Percentiles rank a stretch among this genome's conserved stretches.
phyloP scores from a whole-genome alignment of 2,888 invertebrate species.

The Drosophila setosimentum region DNA sequence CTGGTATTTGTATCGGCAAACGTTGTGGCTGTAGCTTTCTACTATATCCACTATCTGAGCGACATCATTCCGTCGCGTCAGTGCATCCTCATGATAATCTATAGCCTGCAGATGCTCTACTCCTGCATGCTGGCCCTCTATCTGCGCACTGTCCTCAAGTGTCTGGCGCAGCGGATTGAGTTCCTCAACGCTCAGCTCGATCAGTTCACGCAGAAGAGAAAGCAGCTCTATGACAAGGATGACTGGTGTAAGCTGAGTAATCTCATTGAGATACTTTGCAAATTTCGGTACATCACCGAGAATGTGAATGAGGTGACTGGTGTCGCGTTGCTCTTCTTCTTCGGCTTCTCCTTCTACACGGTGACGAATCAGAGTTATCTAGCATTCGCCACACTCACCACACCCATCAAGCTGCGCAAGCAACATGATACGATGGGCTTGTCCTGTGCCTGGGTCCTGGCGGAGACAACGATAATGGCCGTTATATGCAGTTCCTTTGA shows the following conservation, averaged over 20 bases:
- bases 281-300: constrained; percentile 77
- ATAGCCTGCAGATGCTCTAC: constrained; percentile 68
- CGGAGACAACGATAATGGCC: constrained; percentile 69
- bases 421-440: constrained; percentile 69
- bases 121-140: constrained; percentile 72
- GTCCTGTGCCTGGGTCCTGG: constrained; percentile 76
- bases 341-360: constrained; percentile 81
- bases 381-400: constrained; percentile 75
- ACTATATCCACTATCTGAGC: constrained; percentile 66
- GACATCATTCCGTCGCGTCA: constrained; percentile 44
- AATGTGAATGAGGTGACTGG: constrained; percentile 75
- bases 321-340: constrained; percentile 73
- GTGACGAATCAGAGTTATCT: constrained; percentile 81
- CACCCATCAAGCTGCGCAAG: constrained; percentile 41
- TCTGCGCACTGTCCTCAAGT: constrained; percentile 64
- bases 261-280: constrained; percentile 79
- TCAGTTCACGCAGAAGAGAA: constrained; percentile 51
- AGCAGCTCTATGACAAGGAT: constrained; percentile 32
- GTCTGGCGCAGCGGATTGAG: constrained; percentile 64
- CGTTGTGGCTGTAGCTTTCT: constrained; percentile 68
- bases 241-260: constrained; percentile 77
- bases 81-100: constrained; percentile 58
- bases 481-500: constrained; percentile 77
- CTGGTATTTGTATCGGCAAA: constrained; percentile 37
- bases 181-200: constrained; percentile 69